Percentiles rank a stretch among this genome's conserved stretches.
Conservation (phyloP, 2,888 invertebrate species). For the Andrena camellia region DNA sequence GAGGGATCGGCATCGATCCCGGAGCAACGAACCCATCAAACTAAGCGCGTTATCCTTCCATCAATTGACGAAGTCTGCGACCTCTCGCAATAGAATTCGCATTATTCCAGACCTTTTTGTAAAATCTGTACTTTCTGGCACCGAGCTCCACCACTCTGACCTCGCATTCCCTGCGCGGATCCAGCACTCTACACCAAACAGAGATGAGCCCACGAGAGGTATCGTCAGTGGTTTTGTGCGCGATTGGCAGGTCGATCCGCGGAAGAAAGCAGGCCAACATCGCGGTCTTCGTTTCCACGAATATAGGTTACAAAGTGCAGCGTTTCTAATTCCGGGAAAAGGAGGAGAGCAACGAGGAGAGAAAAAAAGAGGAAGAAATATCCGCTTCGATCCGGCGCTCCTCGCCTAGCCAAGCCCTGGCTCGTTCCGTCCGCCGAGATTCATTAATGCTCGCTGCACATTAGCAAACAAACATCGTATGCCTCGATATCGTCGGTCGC, state of each 20-base stretch:
- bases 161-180: neutral
- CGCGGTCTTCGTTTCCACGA: neutral
- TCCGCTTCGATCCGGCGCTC: constrained; percentile 17
- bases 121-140: neutral
- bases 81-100: neutral
- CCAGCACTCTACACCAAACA: neutral
- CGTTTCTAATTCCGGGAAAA: constrained; percentile 42
- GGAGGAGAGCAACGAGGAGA: neutral
- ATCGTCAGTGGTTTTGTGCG: neutral
- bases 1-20: neutral
- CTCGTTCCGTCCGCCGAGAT: constrained; percentile 46
- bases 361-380: neutral
- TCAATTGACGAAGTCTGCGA: neutral
- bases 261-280: constrained; percentile 19
- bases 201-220: neutral
- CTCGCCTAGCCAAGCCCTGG: constrained; percentile 11
- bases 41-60: neutral
- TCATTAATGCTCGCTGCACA: constrained; percentile 55
- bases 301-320: constrained; percentile 47
- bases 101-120: neutral
- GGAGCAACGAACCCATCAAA: neutral
- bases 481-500: constrained; percentile 46
- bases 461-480: constrained; percentile 61
- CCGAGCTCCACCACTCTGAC: neutral
- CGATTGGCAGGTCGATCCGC: neutral